Evolutionary conservation across 2,888 invertebrate genomes (phyloP).

Genomic region (Branchipolynoe longqiensis): DNA sequence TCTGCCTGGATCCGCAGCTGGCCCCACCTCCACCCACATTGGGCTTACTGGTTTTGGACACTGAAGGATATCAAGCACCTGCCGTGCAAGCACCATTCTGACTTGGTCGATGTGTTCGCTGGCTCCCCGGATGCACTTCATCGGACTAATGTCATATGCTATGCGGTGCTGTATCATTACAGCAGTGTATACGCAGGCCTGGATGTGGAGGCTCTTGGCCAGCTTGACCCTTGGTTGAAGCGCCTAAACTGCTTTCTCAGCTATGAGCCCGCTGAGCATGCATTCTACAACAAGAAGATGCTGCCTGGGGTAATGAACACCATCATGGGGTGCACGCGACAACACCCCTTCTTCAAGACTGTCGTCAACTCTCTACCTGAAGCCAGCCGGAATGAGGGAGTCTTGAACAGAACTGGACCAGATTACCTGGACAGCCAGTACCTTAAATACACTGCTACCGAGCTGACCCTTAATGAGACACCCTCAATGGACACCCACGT

Average conservation of each 20-base stretch:
- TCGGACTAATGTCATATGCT: neutral
- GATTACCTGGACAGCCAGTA: neutral
- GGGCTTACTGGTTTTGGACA: conserved; percentile 53
- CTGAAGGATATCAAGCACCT: neutral
- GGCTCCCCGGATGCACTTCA: neutral
- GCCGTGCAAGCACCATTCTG: neutral
- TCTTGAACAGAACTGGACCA: neutral
- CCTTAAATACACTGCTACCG: too few relatives aligned
- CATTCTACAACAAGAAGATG: neutral
- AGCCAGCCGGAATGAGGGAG: neutral
- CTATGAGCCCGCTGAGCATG: neutral
- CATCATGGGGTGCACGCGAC: neutral
- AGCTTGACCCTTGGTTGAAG: neutral
- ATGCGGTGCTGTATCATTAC: neutral
- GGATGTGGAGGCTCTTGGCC: neutral
- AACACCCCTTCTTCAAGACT: neutral
- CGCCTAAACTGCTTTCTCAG: neutral
- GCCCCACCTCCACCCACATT: conserved; percentile 8
- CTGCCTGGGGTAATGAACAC: neutral
- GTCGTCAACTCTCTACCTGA: neutral
- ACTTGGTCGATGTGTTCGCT: neutral
- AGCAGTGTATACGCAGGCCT: neutral
- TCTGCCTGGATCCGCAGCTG: neutral
- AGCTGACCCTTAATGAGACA: neutral
- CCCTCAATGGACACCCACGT: neutral